Conservation (phyloP, 2,113 vertebrate genomes). For the Rhinolophus sinicus region DNA sequence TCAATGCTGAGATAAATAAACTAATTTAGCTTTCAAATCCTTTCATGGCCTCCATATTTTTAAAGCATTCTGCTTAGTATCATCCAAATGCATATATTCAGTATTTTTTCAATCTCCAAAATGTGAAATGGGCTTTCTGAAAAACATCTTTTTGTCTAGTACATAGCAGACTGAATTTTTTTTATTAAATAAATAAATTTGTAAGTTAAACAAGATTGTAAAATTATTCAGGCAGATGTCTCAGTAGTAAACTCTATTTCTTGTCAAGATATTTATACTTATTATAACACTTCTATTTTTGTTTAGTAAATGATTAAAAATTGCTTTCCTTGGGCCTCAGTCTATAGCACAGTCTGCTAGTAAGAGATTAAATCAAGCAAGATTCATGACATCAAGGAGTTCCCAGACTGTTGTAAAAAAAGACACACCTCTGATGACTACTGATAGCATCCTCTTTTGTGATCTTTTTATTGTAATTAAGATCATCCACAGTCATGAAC, state of each 20-base stretch:
- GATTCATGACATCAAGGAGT: background rate
- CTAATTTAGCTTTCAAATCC: background rate
- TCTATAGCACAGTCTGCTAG: background rate
- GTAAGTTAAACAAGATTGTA: background rate
- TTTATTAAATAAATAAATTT: background rate
- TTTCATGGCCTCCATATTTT: background rate
- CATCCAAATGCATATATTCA: background rate
- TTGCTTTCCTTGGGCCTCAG: background rate
- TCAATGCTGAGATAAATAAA: background rate
- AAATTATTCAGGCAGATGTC: background rate
- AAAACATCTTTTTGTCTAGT: background rate
- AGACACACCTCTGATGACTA: background rate
- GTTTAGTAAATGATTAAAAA: constrained; percentile 6
- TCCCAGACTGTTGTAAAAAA: background rate
- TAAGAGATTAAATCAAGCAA: background rate
- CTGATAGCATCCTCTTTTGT: background rate
- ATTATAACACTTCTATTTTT: background rate
- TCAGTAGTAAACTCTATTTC: background rate
- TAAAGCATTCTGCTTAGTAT: background rate
- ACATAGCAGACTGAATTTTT: background rate
- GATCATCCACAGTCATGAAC: background rate
- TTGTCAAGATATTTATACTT: background rate
- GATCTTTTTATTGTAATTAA: constrained; percentile 38
- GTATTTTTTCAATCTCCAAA: background rate
- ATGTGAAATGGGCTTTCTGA: background rate